These are phyloP conservation scores for Galemys pyrenaicus DNA, from an alignment of 2,113 vertebrate species.

Conservation along the genomic window DNA sequence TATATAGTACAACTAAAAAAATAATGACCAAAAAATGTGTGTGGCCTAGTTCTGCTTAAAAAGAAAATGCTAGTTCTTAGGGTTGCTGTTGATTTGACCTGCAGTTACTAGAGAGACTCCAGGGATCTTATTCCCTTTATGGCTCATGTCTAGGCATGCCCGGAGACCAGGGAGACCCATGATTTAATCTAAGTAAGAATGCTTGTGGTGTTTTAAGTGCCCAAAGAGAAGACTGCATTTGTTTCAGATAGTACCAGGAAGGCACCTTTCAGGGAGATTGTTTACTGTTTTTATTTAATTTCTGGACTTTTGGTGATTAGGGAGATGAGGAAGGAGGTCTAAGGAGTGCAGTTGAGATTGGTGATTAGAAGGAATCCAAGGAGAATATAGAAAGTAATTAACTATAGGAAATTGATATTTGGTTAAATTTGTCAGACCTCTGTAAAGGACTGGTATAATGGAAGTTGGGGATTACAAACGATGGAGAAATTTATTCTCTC, in stretches of 20 bases:
- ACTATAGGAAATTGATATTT: conserved; percentile 3
- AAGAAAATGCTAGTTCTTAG: conserved; percentile 70
- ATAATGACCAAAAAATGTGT: conserved; percentile 2
- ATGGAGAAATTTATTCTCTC: background rate
- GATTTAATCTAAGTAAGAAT: conserved; percentile 87
- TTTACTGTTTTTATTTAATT: conserved; percentile 66
- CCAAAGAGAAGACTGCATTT: conserved; percentile 72
- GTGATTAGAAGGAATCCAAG: conserved; percentile 19
- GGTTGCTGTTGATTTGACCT: conserved; percentile 76
- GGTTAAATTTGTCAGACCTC: conserved; percentile 33
- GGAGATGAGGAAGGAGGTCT: background rate
- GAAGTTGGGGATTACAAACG: background rate
- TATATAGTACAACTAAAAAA: background rate
- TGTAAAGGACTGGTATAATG: background rate
- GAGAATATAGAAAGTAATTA: conserved; percentile 31
- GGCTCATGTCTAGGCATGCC: conserved; percentile 89
- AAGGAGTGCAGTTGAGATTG: background rate
- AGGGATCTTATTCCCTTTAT: conserved; percentile 61
- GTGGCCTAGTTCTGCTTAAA: conserved; percentile 50
- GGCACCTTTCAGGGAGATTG: conserved; percentile 43
- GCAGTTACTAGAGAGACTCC: conserved; percentile 90
- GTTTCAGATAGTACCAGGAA: conserved; percentile 68
- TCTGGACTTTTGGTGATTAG: conserved; percentile 45
- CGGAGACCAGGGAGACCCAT: conserved; percentile 80
- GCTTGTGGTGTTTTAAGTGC: conserved; percentile 68